phyloP scores from a whole-genome alignment of 2,113 vertebrate genomes.

The Tenebrosternarchus preto region DNA sequence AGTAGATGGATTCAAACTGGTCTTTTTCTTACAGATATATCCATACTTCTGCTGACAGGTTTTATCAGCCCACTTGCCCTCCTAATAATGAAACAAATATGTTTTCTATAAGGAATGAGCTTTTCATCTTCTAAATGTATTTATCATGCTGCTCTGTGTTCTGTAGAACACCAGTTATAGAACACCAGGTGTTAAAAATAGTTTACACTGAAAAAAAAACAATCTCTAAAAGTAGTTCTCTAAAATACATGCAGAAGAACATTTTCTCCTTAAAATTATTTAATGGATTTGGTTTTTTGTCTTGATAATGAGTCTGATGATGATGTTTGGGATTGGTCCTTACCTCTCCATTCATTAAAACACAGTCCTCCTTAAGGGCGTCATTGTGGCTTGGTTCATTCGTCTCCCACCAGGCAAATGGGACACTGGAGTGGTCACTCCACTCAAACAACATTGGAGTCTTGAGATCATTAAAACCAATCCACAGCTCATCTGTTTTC shows the following conservation, averaged over 20 bases:
- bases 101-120: neutral
- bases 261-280: neutral
- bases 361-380: slow-evolving; percentile 81
- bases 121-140: neutral
- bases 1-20: slow-evolving; percentile 59
- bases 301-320: too few species aligned
- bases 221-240: too few species aligned
- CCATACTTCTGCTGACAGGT: slow-evolving; percentile 78
- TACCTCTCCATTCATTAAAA: slow-evolving; percentile 87
- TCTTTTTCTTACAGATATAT: slow-evolving; percentile 88
- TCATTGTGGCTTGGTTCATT: slow-evolving; percentile 78
- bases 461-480: slow-evolving; percentile 87
- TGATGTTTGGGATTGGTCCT: neutral
- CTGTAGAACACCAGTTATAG: too few species aligned
- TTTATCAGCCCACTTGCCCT: slow-evolving; percentile 88
- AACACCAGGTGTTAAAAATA: too few species aligned
- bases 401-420: slow-evolving; percentile 82
- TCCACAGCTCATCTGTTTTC: slow-evolving; percentile 84
- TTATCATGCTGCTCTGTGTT: neutral
- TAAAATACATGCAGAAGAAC: too few species aligned
- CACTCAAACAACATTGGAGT: slow-evolving; percentile 90
- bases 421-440: slow-evolving; percentile 84
- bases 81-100: slow-evolving; percentile 63
- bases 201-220: too few species aligned
- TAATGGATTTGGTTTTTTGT: too few species aligned